phyloP scores from a whole-genome alignment of 2,113 vertebrate genomes.

The Entosphenus tridentatus region DNA sequence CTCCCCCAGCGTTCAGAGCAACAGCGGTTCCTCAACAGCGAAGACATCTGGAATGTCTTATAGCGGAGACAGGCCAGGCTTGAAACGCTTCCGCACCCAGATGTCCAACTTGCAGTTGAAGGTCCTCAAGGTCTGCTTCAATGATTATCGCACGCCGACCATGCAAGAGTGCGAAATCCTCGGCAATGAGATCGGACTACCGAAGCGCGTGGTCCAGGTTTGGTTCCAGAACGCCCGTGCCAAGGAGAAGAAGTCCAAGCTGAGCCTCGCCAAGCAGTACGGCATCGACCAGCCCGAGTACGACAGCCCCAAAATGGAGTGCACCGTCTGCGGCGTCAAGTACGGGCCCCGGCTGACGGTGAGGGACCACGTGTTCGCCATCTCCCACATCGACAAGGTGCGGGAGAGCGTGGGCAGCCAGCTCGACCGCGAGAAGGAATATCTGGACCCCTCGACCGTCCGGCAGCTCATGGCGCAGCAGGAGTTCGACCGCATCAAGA shows the following conservation, averaged over 20 bases:
- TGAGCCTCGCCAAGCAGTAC: slow-evolving; percentile 99
- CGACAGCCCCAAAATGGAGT: slow-evolving; percentile 94
- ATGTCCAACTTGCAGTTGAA: slow-evolving; percentile 98
- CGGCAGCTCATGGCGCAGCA: slow-evolving; percentile 97
- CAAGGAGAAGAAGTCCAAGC: slow-evolving; percentile 95
- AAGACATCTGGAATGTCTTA: slow-evolving; percentile 23
- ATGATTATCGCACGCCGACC: slow-evolving; percentile 91
- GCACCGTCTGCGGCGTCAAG: slow-evolving; percentile 94
- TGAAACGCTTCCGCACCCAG: slow-evolving; percentile 95
- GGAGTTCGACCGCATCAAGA: slow-evolving; percentile 97
- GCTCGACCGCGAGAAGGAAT: slow-evolving; percentile 95
- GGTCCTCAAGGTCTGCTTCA: slow-evolving; percentile 92
- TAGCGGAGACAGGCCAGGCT: slow-evolving; percentile 64
- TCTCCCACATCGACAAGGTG: slow-evolving; percentile 94
- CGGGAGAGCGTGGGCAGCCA: slow-evolving; percentile 97
- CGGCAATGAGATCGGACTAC: slow-evolving; percentile 97
- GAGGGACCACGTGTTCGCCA: slow-evolving; percentile 97
- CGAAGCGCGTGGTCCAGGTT: slow-evolving; percentile 98
- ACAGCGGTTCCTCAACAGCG: slow-evolving; percentile 15
- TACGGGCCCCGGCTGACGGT: slow-evolving; percentile 92
- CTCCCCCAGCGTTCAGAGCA: slow-evolving; percentile 71
- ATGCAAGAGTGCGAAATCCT: slow-evolving; percentile 98
- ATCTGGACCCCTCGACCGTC: slow-evolving; percentile 94
- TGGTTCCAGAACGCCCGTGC: slow-evolving; percentile 99
- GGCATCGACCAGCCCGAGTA: slow-evolving; percentile 97